These are phyloP conservation scores for Plebejus melissa DNA, from an alignment of 2,888 invertebrate species.

Conservation along the genomic window DNA sequence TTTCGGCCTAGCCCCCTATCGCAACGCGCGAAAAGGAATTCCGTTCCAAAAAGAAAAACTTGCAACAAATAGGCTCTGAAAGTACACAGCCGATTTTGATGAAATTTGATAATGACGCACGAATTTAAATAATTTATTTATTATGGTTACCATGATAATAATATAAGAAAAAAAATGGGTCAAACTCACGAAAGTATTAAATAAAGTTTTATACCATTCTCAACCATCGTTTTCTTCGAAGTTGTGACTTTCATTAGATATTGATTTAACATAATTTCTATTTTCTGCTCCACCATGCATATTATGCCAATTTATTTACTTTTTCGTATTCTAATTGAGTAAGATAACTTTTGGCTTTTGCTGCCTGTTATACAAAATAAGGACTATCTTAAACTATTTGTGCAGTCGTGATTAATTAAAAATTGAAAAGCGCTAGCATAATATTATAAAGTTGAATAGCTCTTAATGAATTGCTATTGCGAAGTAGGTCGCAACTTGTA, in stretches of 20 bases:
- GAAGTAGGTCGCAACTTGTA: constrained; percentile 62
- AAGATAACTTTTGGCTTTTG: neutral
- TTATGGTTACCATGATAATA: no score
- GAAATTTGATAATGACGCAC: no score
- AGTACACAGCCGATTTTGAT: no score
- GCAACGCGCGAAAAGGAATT: no score
- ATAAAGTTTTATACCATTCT: neutral
- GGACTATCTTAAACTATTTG: constrained; percentile 2
- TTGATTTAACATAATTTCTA: neutral
- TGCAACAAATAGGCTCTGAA: no score
- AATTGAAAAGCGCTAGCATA: constrained; percentile 66
- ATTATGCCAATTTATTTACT: no score
- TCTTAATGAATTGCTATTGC: constrained; percentile 72
- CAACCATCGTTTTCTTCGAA: neutral
- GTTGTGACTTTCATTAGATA: neutral
- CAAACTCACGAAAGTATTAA: no score
- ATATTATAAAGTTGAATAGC: constrained; percentile 73
- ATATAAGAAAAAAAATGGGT: no score
- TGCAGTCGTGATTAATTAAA: constrained; percentile 54
- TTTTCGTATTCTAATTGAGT: neutral
- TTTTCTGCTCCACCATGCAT: neutral
- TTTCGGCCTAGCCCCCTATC: no score
- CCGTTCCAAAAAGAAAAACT: no score
- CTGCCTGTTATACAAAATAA: neutral
- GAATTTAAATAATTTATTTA: no score